phyloP scores from a whole-genome alignment of 2,888 invertebrate genomes.

The Ectobius pallidus region DNA sequence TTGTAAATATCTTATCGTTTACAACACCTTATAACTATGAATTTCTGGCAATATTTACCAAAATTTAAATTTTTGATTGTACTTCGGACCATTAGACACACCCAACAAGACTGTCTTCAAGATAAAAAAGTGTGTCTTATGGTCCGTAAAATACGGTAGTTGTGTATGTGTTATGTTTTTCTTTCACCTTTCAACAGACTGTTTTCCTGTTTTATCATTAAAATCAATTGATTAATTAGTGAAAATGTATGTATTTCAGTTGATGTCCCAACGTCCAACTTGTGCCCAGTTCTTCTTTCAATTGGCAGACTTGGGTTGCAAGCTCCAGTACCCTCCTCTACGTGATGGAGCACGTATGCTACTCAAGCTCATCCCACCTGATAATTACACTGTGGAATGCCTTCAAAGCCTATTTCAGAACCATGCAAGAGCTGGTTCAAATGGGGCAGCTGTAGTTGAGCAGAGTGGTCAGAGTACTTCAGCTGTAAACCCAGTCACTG shows the following conservation, averaged over 20 bases:
- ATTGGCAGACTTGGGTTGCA: constrained; percentile 86
- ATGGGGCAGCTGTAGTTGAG: constrained; percentile 22
- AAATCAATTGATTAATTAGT: too few relatives aligned
- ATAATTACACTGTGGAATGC: constrained; percentile 66
- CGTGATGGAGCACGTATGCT: constrained; percentile 83
- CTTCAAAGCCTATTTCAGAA: constrained; percentile 51
- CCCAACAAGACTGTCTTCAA: too few relatives aligned
- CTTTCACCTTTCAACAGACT: too few relatives aligned
- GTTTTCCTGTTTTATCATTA: too few relatives aligned
- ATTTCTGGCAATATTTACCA: too few relatives aligned
- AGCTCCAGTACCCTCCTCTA: constrained; percentile 76
- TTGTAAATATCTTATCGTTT: too few relatives aligned
- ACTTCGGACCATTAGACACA: too few relatives aligned
- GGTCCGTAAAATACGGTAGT: too few relatives aligned
- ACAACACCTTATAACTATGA: too few relatives aligned
- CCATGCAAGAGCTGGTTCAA: constrained; percentile 38
- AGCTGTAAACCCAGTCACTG: constrained; percentile 52
- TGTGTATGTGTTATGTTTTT: too few relatives aligned
- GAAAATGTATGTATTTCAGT: constrained; percentile 59
- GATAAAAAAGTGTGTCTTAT: too few relatives aligned
- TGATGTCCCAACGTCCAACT: constrained; percentile 81
- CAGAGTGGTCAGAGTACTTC: constrained; percentile 16
- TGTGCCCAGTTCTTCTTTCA: constrained; percentile 84
- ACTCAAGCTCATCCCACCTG: constrained; percentile 81
- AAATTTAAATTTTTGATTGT: too few relatives aligned